Conservation (phyloP, 2,888 invertebrate species). For the Trachelus tabidus region DNA sequence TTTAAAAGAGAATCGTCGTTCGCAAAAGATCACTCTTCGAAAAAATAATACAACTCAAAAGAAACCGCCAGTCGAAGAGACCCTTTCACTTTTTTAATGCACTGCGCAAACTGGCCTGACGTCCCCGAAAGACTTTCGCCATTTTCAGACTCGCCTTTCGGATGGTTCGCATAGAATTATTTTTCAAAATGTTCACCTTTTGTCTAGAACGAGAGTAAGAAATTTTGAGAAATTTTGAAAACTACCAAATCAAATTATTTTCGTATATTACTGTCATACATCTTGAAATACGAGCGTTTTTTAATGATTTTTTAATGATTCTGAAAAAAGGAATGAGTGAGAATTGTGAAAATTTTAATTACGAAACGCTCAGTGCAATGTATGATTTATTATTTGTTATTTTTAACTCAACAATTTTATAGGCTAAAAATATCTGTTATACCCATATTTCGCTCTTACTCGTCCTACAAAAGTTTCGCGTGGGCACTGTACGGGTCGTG, state of each 20-base stretch:
- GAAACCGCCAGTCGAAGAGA: not conserved
- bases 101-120: not conserved
- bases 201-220: not conserved
- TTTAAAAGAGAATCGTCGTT: not conserved
- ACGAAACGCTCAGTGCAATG: not conserved
- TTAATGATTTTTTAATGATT: not conserved
- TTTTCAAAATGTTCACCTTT: not conserved
- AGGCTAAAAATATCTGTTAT: not conserved
- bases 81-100: not conserved
- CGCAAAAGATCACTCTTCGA: not conserved
- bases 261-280: not conserved
- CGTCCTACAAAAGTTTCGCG: not conserved
- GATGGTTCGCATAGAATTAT: not conserved
- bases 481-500: not conserved
- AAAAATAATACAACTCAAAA: not conserved
- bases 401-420: not conserved
- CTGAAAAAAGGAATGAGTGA: not conserved
- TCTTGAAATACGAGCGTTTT: not conserved
- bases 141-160: not conserved
- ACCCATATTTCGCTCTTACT: not conserved
- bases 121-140: not conserved
- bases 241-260: not conserved
- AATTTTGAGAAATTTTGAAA: not conserved
- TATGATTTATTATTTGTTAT: not conserved
- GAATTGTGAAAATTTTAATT: not conserved